Base-by-base conservation (phyloP, 2,113 vertebrate genomes). In the Cheilinus undulatus region DNA sequence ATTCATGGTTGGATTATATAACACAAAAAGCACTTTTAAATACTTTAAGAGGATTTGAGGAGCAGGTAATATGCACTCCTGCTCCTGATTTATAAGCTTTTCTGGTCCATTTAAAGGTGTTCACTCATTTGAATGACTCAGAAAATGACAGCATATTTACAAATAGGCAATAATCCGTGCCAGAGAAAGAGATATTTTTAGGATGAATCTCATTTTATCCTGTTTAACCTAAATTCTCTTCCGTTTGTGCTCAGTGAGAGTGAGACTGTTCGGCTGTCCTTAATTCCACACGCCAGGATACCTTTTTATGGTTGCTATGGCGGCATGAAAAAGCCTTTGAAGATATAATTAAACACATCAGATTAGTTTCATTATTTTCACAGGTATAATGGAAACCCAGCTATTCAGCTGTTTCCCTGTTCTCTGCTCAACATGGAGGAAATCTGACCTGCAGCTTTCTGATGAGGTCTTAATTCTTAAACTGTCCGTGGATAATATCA, bases 21-120 rank as follows among this genome's bases (percentile, higher is more conserved):
- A 27, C 19, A 67, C n/a, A 52, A 52, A 42, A n/a, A 52, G 36
- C 24, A 51, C 14, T 5, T 1, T 22, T 24, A 2, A 46, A 46
- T 28, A 23, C 32, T 45, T 32, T 56, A 57, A 73, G 51, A 56
- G 67, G 53, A 40, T 78, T 78, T 59, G 7, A 52, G 10, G 22
- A 64, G 27, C 15, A 38, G n/a, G 10, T 56, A 54, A 32, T 12
- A 43, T 51, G 26, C 32, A 49, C 42, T 48, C 56, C 24, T 69
- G 24, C 38, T 26, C 23, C 30, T 36, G 19, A 24, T 49, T 27
- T 34, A 51, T 43, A 20, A 6, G 20, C 23, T 23, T 60, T 62
- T 40, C 22, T 20, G 3, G 46, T 51, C 52, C 9, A 23, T 40
- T 20, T 40, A 58, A 67, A 73, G 45, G 20, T 59, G 58, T 38